phyloP scores from a whole-genome alignment of 2,888 invertebrate genomes.

The Pantelozetes paolii region DNA sequence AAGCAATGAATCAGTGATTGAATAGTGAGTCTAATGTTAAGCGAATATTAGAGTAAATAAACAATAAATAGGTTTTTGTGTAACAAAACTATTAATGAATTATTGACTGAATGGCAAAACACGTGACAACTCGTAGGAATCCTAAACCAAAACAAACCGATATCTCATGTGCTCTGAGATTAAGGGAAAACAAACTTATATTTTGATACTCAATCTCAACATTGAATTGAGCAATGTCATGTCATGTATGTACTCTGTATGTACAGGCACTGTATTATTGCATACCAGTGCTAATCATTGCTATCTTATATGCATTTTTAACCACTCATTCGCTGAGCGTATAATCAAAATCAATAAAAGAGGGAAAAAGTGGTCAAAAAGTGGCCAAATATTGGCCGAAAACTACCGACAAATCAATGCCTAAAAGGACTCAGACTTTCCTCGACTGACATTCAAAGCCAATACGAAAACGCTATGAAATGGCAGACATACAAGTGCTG shows the following conservation, averaged over 20 bases:
- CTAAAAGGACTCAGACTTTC: neutral
- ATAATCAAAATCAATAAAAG: too few species aligned
- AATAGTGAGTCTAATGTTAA: too few species aligned
- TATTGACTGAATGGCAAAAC: neutral
- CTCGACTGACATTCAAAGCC: constrained; percentile 10
- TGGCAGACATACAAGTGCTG: constrained; percentile 7
- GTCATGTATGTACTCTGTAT: too few species aligned
- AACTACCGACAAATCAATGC: neutral
- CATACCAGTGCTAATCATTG: too few species aligned
- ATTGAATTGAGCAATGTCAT: neutral
- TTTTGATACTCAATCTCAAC: neutral
- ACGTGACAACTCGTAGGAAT: constrained; percentile 12
- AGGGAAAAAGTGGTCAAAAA: neutral
- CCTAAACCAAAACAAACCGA: constrained; percentile 16
- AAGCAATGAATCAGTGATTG: too few species aligned
- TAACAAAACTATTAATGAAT: too few species aligned
- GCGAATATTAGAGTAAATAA: too few species aligned
- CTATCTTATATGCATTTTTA: too few species aligned
- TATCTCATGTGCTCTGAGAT: constrained; percentile 28
- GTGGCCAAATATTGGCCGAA: neutral
- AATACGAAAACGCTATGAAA: constrained; percentile 4
- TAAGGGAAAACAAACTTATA: constrained; percentile 3
- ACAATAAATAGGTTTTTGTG: too few species aligned
- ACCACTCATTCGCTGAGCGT: too few species aligned
- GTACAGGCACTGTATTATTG: too few species aligned